Percentiles rank a stretch among this genome's conserved stretches.
Evolutionary conservation across 2,113 vertebrate species (phyloP).

Genomic region (Collichthys lucidus): DNA sequence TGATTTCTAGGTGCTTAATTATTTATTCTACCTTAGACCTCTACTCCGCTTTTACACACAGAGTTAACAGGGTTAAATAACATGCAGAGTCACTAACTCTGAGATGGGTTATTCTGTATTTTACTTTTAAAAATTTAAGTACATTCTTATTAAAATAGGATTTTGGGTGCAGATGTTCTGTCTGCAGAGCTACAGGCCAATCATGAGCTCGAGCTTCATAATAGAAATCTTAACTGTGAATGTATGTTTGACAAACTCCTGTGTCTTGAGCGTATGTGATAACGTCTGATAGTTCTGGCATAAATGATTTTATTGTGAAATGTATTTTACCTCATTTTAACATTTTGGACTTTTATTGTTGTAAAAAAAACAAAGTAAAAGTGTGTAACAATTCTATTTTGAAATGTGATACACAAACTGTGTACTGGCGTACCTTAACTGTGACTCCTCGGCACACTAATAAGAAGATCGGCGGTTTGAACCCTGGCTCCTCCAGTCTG

Average conservation of each 20-base stretch:
- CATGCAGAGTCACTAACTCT: no score
- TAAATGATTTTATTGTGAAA: slow-evolving; percentile 4
- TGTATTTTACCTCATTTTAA: slow-evolving; percentile 9
- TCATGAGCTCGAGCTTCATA: no score
- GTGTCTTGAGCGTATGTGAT: not conserved
- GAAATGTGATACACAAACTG: slow-evolving; percentile 24
- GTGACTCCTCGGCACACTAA: no score
- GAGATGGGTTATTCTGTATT: no score
- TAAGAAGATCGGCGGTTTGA: no score
- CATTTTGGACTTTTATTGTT: slow-evolving; percentile 1
- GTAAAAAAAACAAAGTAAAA: slow-evolving; percentile 70
- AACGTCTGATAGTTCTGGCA: not conserved
- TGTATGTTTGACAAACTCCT: not conserved
- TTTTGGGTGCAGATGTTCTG: not conserved
- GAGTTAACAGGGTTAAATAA: not conserved
- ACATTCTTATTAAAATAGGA: no score
- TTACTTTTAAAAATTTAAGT: no score
- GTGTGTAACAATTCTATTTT: slow-evolving; percentile 20
- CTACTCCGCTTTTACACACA: not conserved
- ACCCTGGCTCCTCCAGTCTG: no score
- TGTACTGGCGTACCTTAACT: not conserved
- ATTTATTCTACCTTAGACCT: not conserved
- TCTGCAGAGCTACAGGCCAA: not conserved
- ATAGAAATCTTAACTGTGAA: not conserved
- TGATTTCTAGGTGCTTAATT: no score